Evolutionary conservation across 2,888 invertebrate species (phyloP), one percentile per base, ranked within the genome.

Genomic region (Agelastica alni): DNA sequence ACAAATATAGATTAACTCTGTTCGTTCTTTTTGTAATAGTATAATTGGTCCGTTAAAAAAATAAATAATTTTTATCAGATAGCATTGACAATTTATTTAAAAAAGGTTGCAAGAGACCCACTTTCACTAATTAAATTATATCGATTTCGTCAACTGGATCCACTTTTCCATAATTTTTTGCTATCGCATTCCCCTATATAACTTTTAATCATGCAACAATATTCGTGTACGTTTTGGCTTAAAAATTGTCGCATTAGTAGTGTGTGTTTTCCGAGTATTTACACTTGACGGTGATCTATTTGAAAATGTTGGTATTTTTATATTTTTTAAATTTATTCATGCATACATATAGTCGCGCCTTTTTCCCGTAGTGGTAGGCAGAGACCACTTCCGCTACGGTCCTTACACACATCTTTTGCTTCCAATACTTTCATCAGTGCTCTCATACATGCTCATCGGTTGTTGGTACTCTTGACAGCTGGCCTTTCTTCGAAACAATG

Each of bases 151-250:
- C 2, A 20, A 12, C 4, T 14, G 10, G n/a, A 42, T 17, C 5
- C 31, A 17, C 7, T 31, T 12, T 28, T 10, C 3, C 20, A 20
- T n/a, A 39, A 17, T 17, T 30, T 34, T 43, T 30, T 17, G 31
- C 17, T 30, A 18, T 30, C 14, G 4, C 3, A 10, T 14, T 16
- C 9, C 30, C 16, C n/a, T n/a, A 18, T 14, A 42, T 26, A 42
- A 22, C 26, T 13, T 31, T 44, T 32, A 7, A 32, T 44, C 44
- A 44, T 44, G 44, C 44, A 20, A 44, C 14, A 44, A 12, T 42
- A 28, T 42, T 14, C 26, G n/a, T 13, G 17, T 12, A 10, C 18
- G 10, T 39, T 39, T 20, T 2, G 20, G 2, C 37, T 20, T 5
- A 18, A 20, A 20, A 20, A 2, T 10, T 18, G n/a, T 36, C 17